Percentiles rank a stretch among this genome's conserved stretches.
Evolutionary conservation across 2,113 vertebrate genomes (phyloP).

Genomic region (Bettongia penicillata): DNA sequence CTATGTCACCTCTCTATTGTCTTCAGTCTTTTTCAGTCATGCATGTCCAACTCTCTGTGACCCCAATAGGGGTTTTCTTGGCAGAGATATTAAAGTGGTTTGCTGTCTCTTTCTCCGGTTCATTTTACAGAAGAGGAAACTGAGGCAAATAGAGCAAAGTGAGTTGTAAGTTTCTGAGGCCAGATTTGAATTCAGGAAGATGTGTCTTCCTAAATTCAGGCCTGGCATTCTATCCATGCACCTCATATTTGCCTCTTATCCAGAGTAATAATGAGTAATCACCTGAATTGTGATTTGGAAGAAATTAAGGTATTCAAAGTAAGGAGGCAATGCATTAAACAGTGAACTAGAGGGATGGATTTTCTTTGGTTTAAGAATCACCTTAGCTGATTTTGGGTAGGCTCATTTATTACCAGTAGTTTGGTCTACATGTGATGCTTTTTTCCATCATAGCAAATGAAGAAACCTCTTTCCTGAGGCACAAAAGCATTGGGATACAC

Average conservation of each 20-base stretch:
- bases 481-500: not conserved
- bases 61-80: not conserved
- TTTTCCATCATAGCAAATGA: not conserved
- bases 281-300: not conserved
- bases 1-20: too few species aligned
- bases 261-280: not conserved
- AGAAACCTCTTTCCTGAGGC: not conserved
- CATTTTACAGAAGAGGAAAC: not conserved
- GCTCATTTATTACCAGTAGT: not conserved
- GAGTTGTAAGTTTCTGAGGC: not conserved
- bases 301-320: not conserved
- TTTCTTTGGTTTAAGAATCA: not conserved
- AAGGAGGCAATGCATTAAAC: not conserved
- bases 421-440: not conserved
- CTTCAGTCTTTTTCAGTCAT: not conserved
- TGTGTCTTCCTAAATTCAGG: not conserved
- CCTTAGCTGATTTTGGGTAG: not conserved
- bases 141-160: not conserved
- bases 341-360: not conserved
- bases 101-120: not conserved
- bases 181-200: not conserved
- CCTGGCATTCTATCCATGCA: not conserved
- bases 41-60: not conserved
- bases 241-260: not conserved
- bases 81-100: not conserved